phyloP scores from a whole-genome alignment of 2,797 vertebrate genomes.

The Platyrinchus mystaceus region DNA sequence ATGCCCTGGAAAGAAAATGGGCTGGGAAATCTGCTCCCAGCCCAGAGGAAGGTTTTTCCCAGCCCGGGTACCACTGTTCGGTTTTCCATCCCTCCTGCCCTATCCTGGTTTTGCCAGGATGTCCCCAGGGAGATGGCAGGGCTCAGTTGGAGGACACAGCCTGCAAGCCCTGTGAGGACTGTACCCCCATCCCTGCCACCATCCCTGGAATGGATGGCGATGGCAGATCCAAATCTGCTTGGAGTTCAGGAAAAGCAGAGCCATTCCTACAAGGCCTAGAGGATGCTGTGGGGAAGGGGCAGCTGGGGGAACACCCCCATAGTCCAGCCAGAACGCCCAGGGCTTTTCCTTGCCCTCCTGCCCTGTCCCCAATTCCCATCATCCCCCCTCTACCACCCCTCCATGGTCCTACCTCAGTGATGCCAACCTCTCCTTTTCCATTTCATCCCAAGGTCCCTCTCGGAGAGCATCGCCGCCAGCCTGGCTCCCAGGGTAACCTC shows the following conservation, averaged over 20 bases:
- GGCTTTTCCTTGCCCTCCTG: background rate
- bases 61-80: background rate
- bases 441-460: conserved; percentile 76
- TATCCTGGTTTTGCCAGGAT: background rate
- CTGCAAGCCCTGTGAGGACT: accelerated
- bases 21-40: background rate
- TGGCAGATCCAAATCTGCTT: accelerated
- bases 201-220: background rate
- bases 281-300: background rate
- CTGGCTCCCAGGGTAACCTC: conserved; percentile 88
- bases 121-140: background rate
- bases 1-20: background rate
- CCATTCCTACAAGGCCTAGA: background rate
- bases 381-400: accelerated
- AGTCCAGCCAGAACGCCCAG: background rate
- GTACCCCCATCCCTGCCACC: background rate
- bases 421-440: conserved; percentile 77
- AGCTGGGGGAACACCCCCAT: background rate
- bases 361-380: background rate
- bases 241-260: background rate
- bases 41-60: background rate
- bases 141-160: background rate
- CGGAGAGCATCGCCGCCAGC: conserved; percentile 75
- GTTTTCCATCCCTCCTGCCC: background rate
- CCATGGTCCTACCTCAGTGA: conserved; percentile 64